Evolutionary conservation across 2,113 vertebrate species (phyloP), one percentile per base, ranked within the genome.

Genomic region (Pachypanchax playfairii): DNA sequence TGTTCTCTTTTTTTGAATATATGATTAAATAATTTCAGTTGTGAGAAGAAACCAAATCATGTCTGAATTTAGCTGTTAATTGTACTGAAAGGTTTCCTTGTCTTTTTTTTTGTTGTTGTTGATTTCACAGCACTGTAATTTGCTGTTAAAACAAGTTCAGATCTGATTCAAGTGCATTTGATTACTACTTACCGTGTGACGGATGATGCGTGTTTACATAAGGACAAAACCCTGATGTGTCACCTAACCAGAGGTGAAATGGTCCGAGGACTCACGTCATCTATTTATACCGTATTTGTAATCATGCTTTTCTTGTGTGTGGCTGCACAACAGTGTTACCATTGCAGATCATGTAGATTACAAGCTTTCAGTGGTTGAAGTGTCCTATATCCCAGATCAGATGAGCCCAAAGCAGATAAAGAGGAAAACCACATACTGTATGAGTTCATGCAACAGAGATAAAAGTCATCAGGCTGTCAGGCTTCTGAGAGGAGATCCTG

Each of bases 341-440:
- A 77, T 52, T 38, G 38, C 26, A 61, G 10, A 26, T 38, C 12
- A 55, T 65, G 18, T 21, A 26, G 33, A 39, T 63, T 14, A 71
- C 43, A 42, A 54, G 44, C 15, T 54, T 58, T 41, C 8, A 43
- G 64, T 18, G 53, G 26, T 58, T 51, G 26, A 17, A 10, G 36
- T 51, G 59, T 31, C 49, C 29, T 15, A 26, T 0, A 17, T 85
- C 68, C 70, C 18, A 36, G 33, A 73, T 78, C 68, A 69, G 24
- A 65, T 13, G 15, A 49, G 59, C 12, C 50, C 12, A 39, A 51
- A 8, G 58, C 25, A 7, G 6, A 53, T n/a, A 25, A 25, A 15
- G n/a, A 15, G 25, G 18, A 5, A 55, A 29, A 20, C 39, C n/a
- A 9, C 39, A 1, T 8, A 26, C 22, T 15, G 22, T 17, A 25